phyloP scores from a whole-genome alignment of 1,140 invertebrate species.

The Nylanderia fulva region DNA sequence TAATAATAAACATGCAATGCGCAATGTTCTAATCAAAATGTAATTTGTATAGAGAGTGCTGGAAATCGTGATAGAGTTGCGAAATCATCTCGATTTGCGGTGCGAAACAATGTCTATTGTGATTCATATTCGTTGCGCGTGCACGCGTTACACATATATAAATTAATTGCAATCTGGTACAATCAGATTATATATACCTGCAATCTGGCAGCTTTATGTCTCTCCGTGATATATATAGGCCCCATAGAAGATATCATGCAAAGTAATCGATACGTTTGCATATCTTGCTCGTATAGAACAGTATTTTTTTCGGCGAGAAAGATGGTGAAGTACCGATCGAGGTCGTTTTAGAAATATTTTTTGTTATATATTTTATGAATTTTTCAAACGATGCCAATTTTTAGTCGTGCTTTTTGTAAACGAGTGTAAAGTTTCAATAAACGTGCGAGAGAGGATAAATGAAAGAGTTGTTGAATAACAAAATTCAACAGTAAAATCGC shows the following conservation, averaged over 20 bases:
- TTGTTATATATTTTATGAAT: constrained; percentile 34
- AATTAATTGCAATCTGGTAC: constrained; percentile 43
- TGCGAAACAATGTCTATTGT: constrained; percentile 5
- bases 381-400: constrained; percentile 10
- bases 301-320: background rate
- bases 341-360: constrained; percentile 10
- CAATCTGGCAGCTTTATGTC: constrained; percentile 9
- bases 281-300: background rate
- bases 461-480: constrained; percentile 18
- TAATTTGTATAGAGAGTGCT: background rate
- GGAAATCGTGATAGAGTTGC: background rate
- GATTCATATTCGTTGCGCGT: constrained; percentile 20
- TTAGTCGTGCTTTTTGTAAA: constrained; percentile 1
- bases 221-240: background rate
- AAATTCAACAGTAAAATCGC: constrained; percentile 11
- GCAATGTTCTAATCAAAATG: constrained; percentile 10
- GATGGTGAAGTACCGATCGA: background rate
- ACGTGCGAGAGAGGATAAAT: background rate
- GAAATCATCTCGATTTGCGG: constrained; percentile 31
- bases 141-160: constrained; percentile 20
- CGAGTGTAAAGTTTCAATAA: background rate
- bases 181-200: constrained; percentile 21
- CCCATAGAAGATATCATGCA: background rate
- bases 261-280: background rate
- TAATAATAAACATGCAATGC: background rate